Evolutionary conservation across 2,797 vertebrate species (phyloP).

Genomic region (Hemitrygon akajei): DNA sequence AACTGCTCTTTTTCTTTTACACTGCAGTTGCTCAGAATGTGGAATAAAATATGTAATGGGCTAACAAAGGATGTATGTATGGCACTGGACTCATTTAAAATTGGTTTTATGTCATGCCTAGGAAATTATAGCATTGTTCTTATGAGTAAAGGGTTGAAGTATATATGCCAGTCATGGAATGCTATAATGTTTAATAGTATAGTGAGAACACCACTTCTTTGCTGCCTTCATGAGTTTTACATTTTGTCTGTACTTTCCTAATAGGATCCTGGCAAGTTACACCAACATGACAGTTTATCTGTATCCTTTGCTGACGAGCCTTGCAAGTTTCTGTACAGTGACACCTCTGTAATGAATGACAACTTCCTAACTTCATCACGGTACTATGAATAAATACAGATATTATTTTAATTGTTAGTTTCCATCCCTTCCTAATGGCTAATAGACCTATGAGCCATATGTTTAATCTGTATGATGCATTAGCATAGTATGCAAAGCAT

Average conservation of each 20-base stretch:
- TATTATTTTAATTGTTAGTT: not conserved
- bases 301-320: slow-evolving; percentile 17
- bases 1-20: too few relatives aligned
- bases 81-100: not conserved
- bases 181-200: not conserved
- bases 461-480: not conserved
- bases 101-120: not conserved
- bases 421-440: not conserved
- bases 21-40: too few relatives aligned
- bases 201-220: not conserved
- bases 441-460: not conserved
- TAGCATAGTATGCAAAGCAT: not conserved
- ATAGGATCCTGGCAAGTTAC: not conserved
- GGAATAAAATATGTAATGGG: too few relatives aligned
- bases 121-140: not conserved
- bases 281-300: not conserved
- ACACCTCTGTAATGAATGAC: not conserved
- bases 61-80: not conserved
- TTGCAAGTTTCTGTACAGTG: not conserved
- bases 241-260: not conserved
- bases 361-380: not conserved
- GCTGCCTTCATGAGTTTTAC: not conserved
- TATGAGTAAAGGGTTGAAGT: not conserved
- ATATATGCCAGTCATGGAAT: not conserved
- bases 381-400: not conserved